phyloP scores from a whole-genome alignment of 2,113 vertebrate genomes.

The Aplodontia rufa region DNA sequence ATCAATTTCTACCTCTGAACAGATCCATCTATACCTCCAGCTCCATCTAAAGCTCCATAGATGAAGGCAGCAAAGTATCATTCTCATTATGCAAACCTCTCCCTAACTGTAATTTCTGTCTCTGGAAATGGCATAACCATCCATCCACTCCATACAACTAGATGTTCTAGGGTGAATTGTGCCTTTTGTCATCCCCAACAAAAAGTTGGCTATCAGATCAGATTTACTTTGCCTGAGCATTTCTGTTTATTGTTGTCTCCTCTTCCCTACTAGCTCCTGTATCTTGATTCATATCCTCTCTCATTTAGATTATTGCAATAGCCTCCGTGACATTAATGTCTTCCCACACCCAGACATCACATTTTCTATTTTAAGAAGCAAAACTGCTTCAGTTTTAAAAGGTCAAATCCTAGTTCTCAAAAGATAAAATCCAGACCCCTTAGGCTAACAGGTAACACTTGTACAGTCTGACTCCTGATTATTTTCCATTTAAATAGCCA shows the following conservation, averaged over 20 bases:
- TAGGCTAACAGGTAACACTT: background rate
- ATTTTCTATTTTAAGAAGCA: background rate
- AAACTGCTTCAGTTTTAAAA: background rate
- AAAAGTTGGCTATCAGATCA: background rate
- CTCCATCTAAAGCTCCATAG: rapidly evolving
- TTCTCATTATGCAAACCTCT: background rate
- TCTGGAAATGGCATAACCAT: background rate
- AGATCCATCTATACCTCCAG: background rate
- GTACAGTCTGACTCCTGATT: background rate
- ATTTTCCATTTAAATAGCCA: slow-evolving; percentile 8
- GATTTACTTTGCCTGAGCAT: background rate
- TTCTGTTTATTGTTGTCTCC: background rate
- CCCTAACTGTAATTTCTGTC: background rate
- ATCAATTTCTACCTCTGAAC: background rate
- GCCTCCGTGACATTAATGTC: background rate
- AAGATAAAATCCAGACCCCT: background rate
- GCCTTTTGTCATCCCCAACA: background rate
- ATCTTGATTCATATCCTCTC: background rate
- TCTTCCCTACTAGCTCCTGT: background rate
- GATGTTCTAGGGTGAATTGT: background rate
- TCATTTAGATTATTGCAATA: background rate
- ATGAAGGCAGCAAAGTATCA: background rate
- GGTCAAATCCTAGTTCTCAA: background rate
- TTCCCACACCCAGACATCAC: background rate
- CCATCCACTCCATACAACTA: background rate